phyloP scores from a whole-genome alignment of 2,113 vertebrate species.

The Gopherus flavomarginatus region DNA sequence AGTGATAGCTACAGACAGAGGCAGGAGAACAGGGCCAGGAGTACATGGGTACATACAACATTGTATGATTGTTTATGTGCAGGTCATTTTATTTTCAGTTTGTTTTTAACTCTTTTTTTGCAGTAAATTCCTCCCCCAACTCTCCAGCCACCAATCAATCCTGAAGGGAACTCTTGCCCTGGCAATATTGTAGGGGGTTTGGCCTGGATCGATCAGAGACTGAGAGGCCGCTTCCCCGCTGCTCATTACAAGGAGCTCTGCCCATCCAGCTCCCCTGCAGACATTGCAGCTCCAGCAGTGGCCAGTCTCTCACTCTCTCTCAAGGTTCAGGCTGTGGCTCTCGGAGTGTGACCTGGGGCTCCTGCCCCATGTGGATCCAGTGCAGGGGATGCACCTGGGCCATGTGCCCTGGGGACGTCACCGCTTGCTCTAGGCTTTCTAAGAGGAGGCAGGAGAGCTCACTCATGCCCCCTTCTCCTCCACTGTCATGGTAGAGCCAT shows the following conservation, averaged over 20 bases:
- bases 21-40: too few relatives aligned
- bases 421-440: not conserved
- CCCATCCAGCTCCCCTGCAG: not conserved
- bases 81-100: not conserved
- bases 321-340: constrained; percentile 37
- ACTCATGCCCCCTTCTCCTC: not conserved
- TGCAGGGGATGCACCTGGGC: not conserved
- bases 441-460: not conserved
- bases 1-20: too few relatives aligned
- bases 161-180: not conserved
- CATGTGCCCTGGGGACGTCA: not conserved
- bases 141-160: not conserved
- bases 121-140: not conserved
- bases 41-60: too few relatives aligned
- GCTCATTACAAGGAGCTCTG: not conserved
- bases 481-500: not conserved
- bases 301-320: not conserved
- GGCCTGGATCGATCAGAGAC: not conserved
- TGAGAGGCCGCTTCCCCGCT: not conserved
- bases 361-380: not conserved
- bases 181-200: not conserved
- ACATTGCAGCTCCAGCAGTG: not conserved
- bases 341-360: constrained; percentile 46
- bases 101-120: not conserved
- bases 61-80: too few relatives aligned